Percentiles rank a stretch among this genome's conserved stretches.
Evolutionary conservation across 1,140 invertebrate genomes (phyloP).

Genomic region (Drosophila punjabiensis): DNA sequence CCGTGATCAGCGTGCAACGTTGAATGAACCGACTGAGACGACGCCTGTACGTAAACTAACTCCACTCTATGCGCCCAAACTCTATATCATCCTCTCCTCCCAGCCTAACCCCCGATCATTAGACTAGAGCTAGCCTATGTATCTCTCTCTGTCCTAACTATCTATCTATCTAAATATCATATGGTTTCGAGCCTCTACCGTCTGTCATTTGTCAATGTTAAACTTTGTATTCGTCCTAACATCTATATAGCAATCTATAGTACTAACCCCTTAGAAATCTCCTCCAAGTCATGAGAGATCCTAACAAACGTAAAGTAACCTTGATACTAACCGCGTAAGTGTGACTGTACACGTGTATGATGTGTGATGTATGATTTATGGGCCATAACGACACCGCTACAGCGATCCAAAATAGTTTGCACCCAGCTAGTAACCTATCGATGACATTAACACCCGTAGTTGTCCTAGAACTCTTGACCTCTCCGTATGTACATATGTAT

Average conservation of each 20-base stretch:
- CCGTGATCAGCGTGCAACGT: constrained; percentile 84
- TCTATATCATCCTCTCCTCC: constrained; percentile 13
- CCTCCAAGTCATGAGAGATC: constrained; percentile 34
- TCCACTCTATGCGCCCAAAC: constrained; percentile 65
- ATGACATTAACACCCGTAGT: constrained; percentile 54
- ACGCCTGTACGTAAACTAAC: constrained; percentile 85
- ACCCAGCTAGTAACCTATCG: constrained; percentile 39
- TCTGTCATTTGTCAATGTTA: constrained; percentile 52
- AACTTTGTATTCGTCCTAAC: constrained; percentile 63
- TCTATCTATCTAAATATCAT: constrained; percentile 31
- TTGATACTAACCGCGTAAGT: constrained; percentile 45
- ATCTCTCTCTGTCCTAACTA: constrained; percentile 25
- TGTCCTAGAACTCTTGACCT: constrained; percentile 45
- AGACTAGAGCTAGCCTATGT: constrained; percentile 39
- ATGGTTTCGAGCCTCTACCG: constrained; percentile 15
- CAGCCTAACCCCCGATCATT: constrained; percentile 46
- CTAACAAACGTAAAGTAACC: constrained; percentile 29
- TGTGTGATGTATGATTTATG: constrained; percentile 35
- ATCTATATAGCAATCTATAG: constrained; percentile 32
- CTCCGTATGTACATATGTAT: constrained; percentile 41
- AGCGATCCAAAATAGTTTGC: constrained; percentile 37
- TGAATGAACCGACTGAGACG: constrained; percentile 85
- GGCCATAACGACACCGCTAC: constrained; percentile 34
- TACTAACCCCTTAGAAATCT: constrained; percentile 55
- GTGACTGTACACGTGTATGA: constrained; percentile 32